Evolutionary conservation across 2,797 vertebrate genomes (phyloP).

Genomic region (Danio choprae): DNA sequence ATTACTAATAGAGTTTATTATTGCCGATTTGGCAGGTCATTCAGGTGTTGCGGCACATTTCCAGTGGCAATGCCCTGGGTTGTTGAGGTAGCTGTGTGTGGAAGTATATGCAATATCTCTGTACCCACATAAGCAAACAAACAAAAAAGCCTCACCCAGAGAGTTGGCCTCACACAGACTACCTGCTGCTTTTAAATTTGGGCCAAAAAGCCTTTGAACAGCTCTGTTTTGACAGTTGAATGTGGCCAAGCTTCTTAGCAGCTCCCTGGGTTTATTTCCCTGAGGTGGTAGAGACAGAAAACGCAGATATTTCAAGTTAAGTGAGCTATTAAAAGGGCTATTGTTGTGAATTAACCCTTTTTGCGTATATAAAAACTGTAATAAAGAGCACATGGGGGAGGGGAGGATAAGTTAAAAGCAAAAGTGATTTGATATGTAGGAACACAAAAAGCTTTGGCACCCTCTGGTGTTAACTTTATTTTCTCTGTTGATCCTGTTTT

Average conservation of each 20-base stretch:
- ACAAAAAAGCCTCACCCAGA: not conserved
- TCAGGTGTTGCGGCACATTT: conserved; percentile 39
- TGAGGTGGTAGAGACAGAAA: conserved; percentile 35
- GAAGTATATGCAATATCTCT: conserved; percentile 37
- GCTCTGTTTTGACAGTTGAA: conserved; percentile 51
- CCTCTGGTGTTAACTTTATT: conserved; percentile 83
- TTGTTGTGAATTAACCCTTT: conserved; percentile 56
- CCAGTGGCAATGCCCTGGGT: conserved; percentile 35
- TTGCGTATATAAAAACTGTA: conserved; percentile 41
- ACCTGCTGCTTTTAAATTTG: conserved; percentile 48
- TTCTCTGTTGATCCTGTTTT: conserved; percentile 68
- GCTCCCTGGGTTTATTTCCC: conserved; percentile 29
- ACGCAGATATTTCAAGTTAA: conserved; percentile 26
- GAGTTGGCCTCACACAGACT: conserved; percentile 24
- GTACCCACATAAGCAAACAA: conserved; percentile 8
- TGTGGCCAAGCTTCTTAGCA: conserved; percentile 35
- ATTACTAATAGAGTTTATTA: conserved; percentile 53
- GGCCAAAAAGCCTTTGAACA: conserved; percentile 47
- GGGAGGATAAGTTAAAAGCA: conserved; percentile 50
- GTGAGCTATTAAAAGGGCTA: conserved; percentile 30
- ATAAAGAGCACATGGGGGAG: conserved; percentile 30
- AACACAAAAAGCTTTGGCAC: conserved; percentile 86
- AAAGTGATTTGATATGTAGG: conserved; percentile 61
- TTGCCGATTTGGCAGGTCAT: conserved; percentile 44
- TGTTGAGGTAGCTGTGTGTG: conserved; percentile 11